Evolutionary conservation across 2,797 vertebrate species (phyloP).

Genomic region (Sebastiscus albofasciatus): DNA sequence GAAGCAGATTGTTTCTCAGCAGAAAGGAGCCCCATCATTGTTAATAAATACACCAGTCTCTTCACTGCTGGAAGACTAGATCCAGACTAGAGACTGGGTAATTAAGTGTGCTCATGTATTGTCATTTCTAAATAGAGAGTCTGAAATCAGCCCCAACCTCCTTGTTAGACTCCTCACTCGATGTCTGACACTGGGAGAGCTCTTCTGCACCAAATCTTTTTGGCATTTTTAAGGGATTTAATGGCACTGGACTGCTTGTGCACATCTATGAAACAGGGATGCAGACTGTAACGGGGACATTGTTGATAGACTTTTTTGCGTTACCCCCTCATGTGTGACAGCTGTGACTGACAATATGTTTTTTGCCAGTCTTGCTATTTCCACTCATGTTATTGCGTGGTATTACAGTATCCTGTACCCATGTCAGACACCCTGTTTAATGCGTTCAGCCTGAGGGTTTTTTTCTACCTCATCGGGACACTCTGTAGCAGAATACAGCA

Average conservation of each 20-base stretch:
- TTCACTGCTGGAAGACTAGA: constrained; percentile 79
- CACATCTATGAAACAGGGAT: constrained; percentile 60
- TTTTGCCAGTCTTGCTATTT: constrained; percentile 71
- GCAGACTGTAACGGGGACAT: constrained; percentile 55
- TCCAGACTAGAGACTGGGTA: constrained; percentile 78
- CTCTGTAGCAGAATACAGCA: constrained; percentile 58
- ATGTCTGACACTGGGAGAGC: constrained; percentile 60
- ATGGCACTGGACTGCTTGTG: constrained; percentile 50
- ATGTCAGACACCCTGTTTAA: constrained; percentile 78
- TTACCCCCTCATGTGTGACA: constrained; percentile 74
- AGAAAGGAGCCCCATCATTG: constrained; percentile 72
- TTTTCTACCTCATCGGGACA: constrained; percentile 69
- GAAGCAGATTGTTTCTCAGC: constrained; percentile 71
- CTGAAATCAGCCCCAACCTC: constrained; percentile 75
- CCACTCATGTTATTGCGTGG: constrained; percentile 72
- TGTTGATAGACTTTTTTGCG: constrained; percentile 69
- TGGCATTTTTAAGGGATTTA: constrained; percentile 68
- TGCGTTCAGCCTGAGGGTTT: constrained; percentile 73
- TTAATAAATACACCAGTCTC: constrained; percentile 80
- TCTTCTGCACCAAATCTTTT: constrained; percentile 57
- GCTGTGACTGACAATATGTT: constrained; percentile 75
- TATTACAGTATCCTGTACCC: constrained; percentile 75
- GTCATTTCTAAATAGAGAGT: constrained; percentile 80
- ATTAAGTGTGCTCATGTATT: constrained; percentile 83
- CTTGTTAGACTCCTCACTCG: constrained; percentile 72